These are phyloP conservation scores for Oophaga sylvatica DNA, from an alignment of 2,797 vertebrate species.

Conservation along the genomic window DNA sequence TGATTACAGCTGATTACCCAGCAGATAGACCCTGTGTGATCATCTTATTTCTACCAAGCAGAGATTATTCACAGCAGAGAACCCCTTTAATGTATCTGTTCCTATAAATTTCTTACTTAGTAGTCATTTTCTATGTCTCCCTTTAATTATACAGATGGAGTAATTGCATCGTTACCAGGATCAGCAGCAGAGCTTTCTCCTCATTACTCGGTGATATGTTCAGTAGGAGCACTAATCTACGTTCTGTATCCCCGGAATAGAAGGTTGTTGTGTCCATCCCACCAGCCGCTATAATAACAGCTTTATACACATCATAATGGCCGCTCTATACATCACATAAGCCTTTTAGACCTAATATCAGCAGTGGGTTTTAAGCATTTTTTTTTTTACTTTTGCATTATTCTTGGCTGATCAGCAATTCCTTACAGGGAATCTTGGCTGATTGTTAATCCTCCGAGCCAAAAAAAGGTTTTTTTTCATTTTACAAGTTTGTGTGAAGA, in stretches of 20 bases:
- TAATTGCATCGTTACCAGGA: too few relatives aligned
- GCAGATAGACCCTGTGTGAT: not conserved
- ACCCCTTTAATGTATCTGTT: not conserved
- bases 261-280: not conserved
- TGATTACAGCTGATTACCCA: not conserved
- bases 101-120: not conserved
- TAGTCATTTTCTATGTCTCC: not conserved
- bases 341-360: constrained; percentile 1
- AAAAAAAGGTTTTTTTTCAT: not conserved
- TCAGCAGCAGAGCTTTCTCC: not conserved
- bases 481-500: constrained; percentile 22
- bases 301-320: not conserved
- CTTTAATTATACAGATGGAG: not conserved
- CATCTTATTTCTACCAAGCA: too few relatives aligned
- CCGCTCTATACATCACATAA: constrained; percentile 3
- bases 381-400: constrained; percentile 19
- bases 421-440: constrained; percentile 54
- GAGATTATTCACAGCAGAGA: not conserved
- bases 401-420: constrained; percentile 32
- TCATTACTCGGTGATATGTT: not conserved
- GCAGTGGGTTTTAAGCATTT: not conserved
- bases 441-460: constrained; percentile 44
- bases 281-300: too few relatives aligned
- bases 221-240: not conserved
- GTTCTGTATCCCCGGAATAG: not conserved